Conservation (phyloP, 2,888 invertebrate genomes). For the Elysia crispata region DNA sequence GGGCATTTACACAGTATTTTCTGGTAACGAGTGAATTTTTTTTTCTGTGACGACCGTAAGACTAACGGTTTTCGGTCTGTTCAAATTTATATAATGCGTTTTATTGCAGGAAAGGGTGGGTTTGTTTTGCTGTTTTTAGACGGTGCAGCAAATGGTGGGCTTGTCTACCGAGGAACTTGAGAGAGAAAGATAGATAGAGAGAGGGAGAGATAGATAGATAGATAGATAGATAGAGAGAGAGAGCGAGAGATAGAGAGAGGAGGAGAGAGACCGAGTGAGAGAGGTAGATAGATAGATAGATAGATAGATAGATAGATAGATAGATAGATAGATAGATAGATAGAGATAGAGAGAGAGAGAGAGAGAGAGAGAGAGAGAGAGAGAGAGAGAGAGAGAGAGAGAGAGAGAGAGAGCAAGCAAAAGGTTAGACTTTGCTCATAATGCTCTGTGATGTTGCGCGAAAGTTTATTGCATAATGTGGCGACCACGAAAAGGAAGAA, state of each 20-base stretch:
- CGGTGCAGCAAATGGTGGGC: not conserved
- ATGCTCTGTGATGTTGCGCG: too few species aligned
- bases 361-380: not conserved
- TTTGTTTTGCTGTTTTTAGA: too few species aligned
- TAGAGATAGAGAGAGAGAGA: slow-evolving; percentile 6
- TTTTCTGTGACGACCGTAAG: too few species aligned
- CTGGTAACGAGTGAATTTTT: too few species aligned
- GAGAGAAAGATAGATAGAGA: not conserved
- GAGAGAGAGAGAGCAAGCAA: slow-evolving; percentile 16
- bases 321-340: slow-evolving; percentile 19
- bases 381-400: not conserved
- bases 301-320: slow-evolving; percentile 19
- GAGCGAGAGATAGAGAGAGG: not conserved
- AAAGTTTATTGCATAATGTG: too few species aligned
- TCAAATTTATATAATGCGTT: too few species aligned
- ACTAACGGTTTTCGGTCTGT: too few species aligned
- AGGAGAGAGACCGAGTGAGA: not conserved
- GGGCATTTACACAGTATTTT: too few species aligned
- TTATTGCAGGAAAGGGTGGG: not conserved
- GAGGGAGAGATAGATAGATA: not conserved
- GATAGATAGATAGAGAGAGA: not conserved
- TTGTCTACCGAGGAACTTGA: not conserved
- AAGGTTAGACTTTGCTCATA: too few species aligned
- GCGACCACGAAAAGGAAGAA: too few species aligned
- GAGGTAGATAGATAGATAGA: slow-evolving; percentile 12